Evolutionary conservation across 2,888 invertebrate genomes (phyloP).

Genomic region (Drosophila pseudotalamancana): DNA sequence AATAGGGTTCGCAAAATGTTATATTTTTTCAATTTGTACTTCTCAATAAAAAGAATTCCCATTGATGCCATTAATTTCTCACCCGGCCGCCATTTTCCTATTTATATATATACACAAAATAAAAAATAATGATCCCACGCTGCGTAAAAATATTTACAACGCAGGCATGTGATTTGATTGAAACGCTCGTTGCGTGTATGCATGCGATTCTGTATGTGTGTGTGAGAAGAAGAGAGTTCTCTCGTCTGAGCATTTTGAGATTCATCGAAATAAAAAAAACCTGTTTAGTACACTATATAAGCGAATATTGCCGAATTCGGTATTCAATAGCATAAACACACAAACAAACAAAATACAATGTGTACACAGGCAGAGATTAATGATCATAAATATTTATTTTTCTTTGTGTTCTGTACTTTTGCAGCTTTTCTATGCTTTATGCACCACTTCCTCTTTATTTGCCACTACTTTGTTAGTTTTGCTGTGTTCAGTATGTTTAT

Average conservation of each 20-base stretch:
- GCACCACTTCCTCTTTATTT: conserved; percentile 53
- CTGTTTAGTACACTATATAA: conserved; percentile 3
- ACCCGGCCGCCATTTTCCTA: conserved; percentile 29
- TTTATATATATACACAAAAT: conserved; percentile 22
- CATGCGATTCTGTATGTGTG: neutral
- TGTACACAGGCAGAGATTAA: neutral
- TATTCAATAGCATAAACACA: neutral
- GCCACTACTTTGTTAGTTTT: conserved; percentile 17
- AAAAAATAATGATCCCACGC: conserved; percentile 45
- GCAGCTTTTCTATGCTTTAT: conserved; percentile 51
- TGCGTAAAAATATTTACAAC: conserved; percentile 38
- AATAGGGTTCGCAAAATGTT: too few relatives aligned
- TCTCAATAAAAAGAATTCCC: conserved; percentile 11
- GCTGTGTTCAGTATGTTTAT: conserved; percentile 39
- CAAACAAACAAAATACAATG: neutral
- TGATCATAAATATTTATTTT: conserved; percentile 29
- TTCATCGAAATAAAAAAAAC: conserved; percentile 9
- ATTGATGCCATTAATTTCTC: conserved; percentile 15
- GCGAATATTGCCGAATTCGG: conserved; percentile 19
- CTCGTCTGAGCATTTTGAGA: conserved; percentile 7
- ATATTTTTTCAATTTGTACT: neutral
- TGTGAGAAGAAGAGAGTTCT: neutral
- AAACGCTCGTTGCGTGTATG: conserved; percentile 11
- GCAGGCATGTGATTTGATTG: conserved; percentile 47
- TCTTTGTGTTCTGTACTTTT: conserved; percentile 10